Percentiles rank a stretch among this genome's conserved stretches.
These are phyloP conservation scores for Indicator indicator DNA, from an alignment of 2,113 vertebrate genomes.

Conservation along the genomic window DNA sequence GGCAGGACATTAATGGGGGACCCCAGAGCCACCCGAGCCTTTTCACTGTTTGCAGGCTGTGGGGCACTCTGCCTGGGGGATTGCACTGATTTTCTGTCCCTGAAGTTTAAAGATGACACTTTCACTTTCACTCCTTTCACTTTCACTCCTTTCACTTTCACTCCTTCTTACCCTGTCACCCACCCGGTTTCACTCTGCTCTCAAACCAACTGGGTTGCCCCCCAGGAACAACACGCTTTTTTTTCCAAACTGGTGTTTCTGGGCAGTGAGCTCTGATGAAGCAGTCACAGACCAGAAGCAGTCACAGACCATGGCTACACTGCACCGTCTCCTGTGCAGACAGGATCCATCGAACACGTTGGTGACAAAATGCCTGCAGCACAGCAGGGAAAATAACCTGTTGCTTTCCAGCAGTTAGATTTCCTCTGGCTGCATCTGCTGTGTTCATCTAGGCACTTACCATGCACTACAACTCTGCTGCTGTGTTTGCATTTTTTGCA, in stretches of 20 bases:
- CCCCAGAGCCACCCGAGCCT: no score
- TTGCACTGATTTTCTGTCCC: not conserved
- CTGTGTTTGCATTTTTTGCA: not conserved
- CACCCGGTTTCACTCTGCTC: not conserved
- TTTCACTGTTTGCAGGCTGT: not conserved
- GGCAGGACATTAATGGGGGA: no score
- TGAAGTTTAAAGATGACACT: not conserved
- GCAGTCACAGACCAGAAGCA: not conserved
- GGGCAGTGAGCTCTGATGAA: not conserved
- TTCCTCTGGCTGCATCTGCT: not conserved
- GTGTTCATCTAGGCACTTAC: not conserved
- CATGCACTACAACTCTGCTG: not conserved
- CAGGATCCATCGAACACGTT: not conserved
- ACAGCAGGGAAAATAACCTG: not conserved
- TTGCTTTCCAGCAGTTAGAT: not conserved
- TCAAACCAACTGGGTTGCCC: not conserved
- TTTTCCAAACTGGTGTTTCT: not conserved
- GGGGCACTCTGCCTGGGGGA: not conserved
- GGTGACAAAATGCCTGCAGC: not conserved
- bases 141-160: not conserved
- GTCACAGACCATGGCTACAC: accelerated
- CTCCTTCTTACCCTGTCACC: not conserved
- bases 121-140: accelerated
- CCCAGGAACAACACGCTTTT: not conserved
- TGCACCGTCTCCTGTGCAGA: not conserved